Conservation (phyloP, 2,888 invertebrate genomes). For the Microchrysa polita region DNA sequence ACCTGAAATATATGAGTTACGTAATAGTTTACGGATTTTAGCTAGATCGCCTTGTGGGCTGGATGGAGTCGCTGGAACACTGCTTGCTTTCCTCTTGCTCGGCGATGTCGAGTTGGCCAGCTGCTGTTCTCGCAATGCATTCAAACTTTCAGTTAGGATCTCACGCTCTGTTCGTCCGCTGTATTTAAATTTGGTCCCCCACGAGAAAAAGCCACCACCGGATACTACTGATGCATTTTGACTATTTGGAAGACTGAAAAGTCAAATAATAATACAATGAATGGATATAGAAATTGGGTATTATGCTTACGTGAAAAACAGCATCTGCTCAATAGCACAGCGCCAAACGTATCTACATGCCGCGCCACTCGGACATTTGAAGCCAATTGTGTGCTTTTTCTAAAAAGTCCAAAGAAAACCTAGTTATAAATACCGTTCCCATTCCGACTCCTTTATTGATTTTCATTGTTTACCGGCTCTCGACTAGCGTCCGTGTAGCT, state of each 20-base stretch:
- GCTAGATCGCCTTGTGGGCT: slow-evolving; percentile 72
- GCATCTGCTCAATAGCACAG: slow-evolving; percentile 96
- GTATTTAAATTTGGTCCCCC: slow-evolving; percentile 94
- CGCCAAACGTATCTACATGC: slow-evolving; percentile 97
- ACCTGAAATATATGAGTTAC: slow-evolving; percentile 55
- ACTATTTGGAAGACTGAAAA: slow-evolving; percentile 81
- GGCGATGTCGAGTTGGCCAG: slow-evolving; percentile 69
- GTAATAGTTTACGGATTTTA: slow-evolving; percentile 66
- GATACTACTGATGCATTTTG: slow-evolving; percentile 88
- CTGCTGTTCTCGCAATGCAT: slow-evolving; percentile 71
- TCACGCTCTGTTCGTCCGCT: slow-evolving; percentile 92
- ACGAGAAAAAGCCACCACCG: slow-evolving; percentile 91
- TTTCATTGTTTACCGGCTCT: slow-evolving; percentile 59
- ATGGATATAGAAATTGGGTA: no score
- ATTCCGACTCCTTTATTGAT: no score
- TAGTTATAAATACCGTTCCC: no score
- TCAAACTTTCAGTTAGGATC: slow-evolving; percentile 84
- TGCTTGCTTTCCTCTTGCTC: slow-evolving; percentile 80
- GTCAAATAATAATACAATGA: neutral
- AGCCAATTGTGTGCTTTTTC: slow-evolving; percentile 95
- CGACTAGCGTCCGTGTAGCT: slow-evolving; percentile 87
- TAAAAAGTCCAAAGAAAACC: slow-evolving; percentile 62
- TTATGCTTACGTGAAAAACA: slow-evolving; percentile 94
- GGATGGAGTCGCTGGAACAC: slow-evolving; percentile 87
- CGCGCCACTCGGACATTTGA: slow-evolving; percentile 91